These are phyloP conservation scores for Apodemia duryi DNA, from an alignment of 2,888 invertebrate genomes.

Conservation along the genomic window DNA sequence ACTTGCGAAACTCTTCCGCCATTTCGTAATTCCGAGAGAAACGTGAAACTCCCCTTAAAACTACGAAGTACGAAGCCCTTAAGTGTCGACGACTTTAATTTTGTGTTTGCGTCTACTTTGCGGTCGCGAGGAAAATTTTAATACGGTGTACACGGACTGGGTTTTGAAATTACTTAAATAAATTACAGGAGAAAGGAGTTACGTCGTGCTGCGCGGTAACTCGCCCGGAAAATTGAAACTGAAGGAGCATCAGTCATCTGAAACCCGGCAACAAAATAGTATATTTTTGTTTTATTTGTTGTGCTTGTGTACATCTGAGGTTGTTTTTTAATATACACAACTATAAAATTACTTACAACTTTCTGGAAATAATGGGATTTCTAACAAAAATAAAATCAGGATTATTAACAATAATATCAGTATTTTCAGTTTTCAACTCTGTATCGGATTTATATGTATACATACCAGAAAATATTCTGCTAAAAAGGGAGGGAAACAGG, in stretches of 20 bases:
- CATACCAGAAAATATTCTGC: no score
- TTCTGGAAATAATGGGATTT: no score
- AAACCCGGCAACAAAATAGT: slow-evolving; percentile 23
- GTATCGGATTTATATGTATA: no score
- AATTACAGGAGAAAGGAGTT: slow-evolving; percentile 65
- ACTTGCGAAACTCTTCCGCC: slow-evolving; percentile 78
- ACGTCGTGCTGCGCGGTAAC: slow-evolving; percentile 43
- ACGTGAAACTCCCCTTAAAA: slow-evolving; percentile 70
- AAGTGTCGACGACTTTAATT: slow-evolving; percentile 78
- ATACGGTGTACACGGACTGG: slow-evolving; percentile 64
- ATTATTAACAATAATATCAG: no score
- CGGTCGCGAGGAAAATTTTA: slow-evolving; percentile 72
- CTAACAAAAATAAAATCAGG: no score
- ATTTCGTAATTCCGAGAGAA: slow-evolving; percentile 75
- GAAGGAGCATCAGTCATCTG: slow-evolving; percentile 31
- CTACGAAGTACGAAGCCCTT: slow-evolving; percentile 74
- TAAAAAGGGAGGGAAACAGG: no score
- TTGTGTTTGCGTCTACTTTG: slow-evolving; percentile 77
- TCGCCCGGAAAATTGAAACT: slow-evolving; percentile 53
- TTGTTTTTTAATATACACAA: no score
- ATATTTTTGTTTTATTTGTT: neutral
- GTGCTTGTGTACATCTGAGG: neutral
- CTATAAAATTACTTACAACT: no score
- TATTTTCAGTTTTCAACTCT: no score
- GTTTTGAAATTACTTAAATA: slow-evolving; percentile 72